phyloP scores from a whole-genome alignment of 2,888 invertebrate species.

The Macropis europaea region DNA sequence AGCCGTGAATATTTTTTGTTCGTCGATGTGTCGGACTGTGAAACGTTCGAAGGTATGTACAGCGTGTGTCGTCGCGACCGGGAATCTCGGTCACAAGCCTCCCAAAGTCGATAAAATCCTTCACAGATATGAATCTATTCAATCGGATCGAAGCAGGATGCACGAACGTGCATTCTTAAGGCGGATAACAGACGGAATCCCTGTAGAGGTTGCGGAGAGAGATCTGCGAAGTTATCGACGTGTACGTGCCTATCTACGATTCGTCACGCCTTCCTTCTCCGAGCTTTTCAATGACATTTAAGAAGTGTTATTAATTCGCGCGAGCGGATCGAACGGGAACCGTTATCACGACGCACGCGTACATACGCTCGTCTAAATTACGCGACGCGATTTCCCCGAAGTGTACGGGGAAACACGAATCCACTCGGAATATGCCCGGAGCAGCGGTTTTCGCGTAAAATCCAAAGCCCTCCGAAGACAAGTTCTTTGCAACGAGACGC shows the following conservation, averaged over 20 bases:
- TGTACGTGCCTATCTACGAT: neutral
- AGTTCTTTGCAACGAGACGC: slow-evolving; percentile 23
- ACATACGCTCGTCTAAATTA: neutral
- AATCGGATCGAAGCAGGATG: neutral
- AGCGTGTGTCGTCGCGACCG: neutral
- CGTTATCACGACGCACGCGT: neutral
- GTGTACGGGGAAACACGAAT: neutral
- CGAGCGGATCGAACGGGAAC: neutral
- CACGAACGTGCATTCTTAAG: slow-evolving; percentile 12
- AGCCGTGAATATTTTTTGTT: neutral
- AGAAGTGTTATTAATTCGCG: slow-evolving; percentile 10
- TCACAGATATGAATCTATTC: slow-evolving; percentile 1
- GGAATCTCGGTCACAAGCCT: slow-evolving; percentile 1
- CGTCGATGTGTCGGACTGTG: neutral
- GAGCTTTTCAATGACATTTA: neutral
- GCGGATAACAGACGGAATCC: slow-evolving; percentile 20
- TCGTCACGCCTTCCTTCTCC: neutral
- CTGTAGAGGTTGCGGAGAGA: neutral
- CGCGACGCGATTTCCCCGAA: neutral
- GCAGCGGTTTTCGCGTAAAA: slow-evolving; percentile 1
- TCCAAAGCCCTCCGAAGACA: slow-evolving; percentile 3
- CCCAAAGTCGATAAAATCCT: slow-evolving; percentile 15
- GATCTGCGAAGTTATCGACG: neutral
- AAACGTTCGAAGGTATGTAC: neutral
- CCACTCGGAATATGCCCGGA: slow-evolving; percentile 10